These are phyloP conservation scores for Crax fasciolata DNA, from an alignment of 2,797 vertebrate genomes.

Conservation along the genomic window DNA sequence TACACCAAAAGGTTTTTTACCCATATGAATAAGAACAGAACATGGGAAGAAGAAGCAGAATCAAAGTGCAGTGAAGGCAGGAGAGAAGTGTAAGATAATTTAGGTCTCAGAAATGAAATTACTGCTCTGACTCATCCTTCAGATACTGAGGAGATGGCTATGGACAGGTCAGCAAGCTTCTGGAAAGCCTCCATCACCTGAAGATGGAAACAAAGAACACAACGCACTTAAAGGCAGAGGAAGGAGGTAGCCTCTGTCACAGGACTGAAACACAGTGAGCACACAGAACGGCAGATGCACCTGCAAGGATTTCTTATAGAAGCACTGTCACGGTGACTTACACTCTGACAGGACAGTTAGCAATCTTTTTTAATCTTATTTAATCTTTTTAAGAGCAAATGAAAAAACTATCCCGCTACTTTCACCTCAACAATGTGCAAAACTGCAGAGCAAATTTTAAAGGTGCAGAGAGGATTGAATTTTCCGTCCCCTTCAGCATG, in stretches of 20 bases:
- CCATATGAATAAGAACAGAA: neutral
- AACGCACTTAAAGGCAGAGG: neutral
- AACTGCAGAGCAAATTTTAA: neutral
- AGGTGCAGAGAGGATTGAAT: neutral
- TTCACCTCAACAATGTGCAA: neutral
- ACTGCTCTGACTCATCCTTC: neutral
- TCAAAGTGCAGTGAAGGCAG: neutral
- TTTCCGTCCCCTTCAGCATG: neutral
- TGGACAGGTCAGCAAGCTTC: neutral
- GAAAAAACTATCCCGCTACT: neutral
- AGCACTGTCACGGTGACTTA: neutral
- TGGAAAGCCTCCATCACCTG: neutral
- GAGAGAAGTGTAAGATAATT: neutral
- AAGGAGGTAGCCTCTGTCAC: neutral
- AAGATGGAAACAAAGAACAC: neutral
- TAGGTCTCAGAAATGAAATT: neutral
- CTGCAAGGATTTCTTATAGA: neutral
- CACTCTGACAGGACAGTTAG: neutral
- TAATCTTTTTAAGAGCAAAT: neutral
- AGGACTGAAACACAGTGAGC: neutral
- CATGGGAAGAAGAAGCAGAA: neutral
- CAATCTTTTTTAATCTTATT: no score
- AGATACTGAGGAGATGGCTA: neutral
- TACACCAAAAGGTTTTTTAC: constrained; percentile 16
- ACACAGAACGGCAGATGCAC: neutral